These are phyloP conservation scores for Bombyx mandarina DNA, from an alignment of 1,140 invertebrate genomes.

Conservation along the genomic window DNA sequence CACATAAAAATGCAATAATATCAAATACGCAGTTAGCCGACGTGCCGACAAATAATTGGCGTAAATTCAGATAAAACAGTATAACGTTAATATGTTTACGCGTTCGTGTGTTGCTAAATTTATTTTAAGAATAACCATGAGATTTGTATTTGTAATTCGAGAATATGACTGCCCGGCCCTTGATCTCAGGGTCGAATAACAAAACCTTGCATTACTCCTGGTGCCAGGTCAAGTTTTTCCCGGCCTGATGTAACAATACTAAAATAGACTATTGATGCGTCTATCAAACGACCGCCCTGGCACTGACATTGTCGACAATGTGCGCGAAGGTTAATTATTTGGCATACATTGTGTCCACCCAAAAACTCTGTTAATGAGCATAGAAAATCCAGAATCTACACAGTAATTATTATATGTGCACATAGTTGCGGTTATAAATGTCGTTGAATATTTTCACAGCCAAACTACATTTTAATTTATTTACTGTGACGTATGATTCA, in stretches of 20 bases:
- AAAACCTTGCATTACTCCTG: constrained; percentile 17
- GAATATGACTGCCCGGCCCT: constrained; percentile 7
- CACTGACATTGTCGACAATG: constrained; percentile 48
- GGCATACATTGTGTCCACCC: constrained; percentile 16
- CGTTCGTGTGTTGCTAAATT: too few species aligned
- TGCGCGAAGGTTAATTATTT: constrained; percentile 20
- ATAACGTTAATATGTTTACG: too few species aligned
- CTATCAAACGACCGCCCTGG: constrained; percentile 39
- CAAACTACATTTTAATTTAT: constrained; percentile 18
- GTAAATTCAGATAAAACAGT: too few species aligned
- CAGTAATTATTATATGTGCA: too few species aligned
- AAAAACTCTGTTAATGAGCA: too few species aligned
- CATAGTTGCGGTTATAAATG: too few species aligned
- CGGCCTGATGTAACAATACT: constrained; percentile 40
- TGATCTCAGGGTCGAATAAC: constrained; percentile 9
- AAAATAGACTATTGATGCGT: constrained; percentile 60
- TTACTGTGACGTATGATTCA: constrained; percentile 24
- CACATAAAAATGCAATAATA: too few species aligned
- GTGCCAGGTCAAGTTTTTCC: constrained; percentile 48
- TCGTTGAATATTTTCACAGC: constrained; percentile 24
- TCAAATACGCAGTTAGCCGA: too few species aligned
- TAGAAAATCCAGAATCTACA: too few species aligned
- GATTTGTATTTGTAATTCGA: too few species aligned
- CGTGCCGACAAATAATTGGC: too few species aligned
- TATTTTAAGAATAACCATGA: too few species aligned